These are phyloP conservation scores for Drosophila lini DNA, from an alignment of 1,140 invertebrate species.

Conservation along the genomic window DNA sequence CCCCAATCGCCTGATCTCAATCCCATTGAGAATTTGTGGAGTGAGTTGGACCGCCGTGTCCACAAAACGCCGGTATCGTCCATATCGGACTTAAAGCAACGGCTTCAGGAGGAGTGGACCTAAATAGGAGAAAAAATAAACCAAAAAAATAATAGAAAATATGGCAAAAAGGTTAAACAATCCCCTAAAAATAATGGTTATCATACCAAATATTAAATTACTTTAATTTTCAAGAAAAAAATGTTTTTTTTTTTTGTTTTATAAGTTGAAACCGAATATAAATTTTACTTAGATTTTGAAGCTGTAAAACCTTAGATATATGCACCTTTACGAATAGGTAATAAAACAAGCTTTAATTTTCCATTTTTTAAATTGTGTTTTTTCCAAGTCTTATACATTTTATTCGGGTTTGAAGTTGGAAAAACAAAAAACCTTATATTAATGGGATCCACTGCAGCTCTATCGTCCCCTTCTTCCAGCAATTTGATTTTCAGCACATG, in stretches of 20 bases:
- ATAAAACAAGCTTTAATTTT: neutral
- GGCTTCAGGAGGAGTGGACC: constrained; percentile 21
- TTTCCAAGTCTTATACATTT: too few species aligned
- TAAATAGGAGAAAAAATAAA: too few species aligned
- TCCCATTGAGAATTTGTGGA: constrained; percentile 1
- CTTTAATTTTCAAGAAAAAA: neutral
- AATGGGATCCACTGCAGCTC: too few species aligned
- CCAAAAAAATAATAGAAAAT: constrained; percentile 10
- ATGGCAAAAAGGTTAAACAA: constrained; percentile 17
- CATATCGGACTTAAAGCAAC: constrained; percentile 1
- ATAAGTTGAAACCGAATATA: constrained; percentile 18
- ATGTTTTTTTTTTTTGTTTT: neutral
- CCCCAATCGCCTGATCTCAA: constrained; percentile 11
- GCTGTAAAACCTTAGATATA: neutral
- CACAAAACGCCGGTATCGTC: constrained; percentile 21
- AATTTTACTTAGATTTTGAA: constrained; percentile 1
- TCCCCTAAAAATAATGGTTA: constrained; percentile 5
- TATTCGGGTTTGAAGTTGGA: too few species aligned
- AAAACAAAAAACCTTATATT: too few species aligned
- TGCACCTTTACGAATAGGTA: too few species aligned
- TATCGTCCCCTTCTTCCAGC: neutral
- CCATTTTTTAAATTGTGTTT: too few species aligned
- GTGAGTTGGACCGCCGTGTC: constrained; percentile 20
- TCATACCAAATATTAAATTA: constrained; percentile 12
- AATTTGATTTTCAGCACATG: neutral